Evolutionary conservation across 2,888 invertebrate species (phyloP).

Genomic region (Pristionchus exspectatus): DNA sequence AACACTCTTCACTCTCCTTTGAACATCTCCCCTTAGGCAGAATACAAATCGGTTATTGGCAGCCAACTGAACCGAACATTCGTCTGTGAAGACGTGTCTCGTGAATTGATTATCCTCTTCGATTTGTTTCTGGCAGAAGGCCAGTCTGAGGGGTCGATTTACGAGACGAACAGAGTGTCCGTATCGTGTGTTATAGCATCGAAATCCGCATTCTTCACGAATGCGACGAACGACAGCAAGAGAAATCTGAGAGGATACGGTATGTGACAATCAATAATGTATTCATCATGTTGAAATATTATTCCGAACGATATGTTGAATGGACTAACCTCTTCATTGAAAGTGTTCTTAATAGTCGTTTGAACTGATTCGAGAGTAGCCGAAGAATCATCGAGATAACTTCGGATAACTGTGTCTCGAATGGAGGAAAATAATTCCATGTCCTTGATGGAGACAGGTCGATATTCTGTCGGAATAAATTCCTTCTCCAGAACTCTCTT

Average conservation of each 20-base stretch:
- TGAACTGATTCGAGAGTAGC: not conserved
- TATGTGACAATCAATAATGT: not conserved
- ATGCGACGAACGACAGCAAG: not conserved
- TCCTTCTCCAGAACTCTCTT: not conserved
- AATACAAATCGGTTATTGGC: not conserved
- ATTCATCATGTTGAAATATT: not conserved
- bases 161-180: not conserved
- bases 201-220: not conserved
- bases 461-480: not conserved
- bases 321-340: not conserved
- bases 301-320: no score
- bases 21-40: not conserved
- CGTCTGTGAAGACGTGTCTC: not conserved
- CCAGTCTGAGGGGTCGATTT: not conserved
- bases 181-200: not conserved
- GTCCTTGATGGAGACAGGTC: not conserved
- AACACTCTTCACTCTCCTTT: not conserved
- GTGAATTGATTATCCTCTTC: not conserved
- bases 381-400: not conserved
- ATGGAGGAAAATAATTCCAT: not conserved
- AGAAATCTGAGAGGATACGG: not conserved
- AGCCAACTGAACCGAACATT: not conserved
- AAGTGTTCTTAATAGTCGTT: not conserved
- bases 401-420: not conserved
- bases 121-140: constrained; percentile 9